Evolutionary conservation across 1,140 invertebrate species (phyloP).

Genomic region (Drosophila mayri): DNA sequence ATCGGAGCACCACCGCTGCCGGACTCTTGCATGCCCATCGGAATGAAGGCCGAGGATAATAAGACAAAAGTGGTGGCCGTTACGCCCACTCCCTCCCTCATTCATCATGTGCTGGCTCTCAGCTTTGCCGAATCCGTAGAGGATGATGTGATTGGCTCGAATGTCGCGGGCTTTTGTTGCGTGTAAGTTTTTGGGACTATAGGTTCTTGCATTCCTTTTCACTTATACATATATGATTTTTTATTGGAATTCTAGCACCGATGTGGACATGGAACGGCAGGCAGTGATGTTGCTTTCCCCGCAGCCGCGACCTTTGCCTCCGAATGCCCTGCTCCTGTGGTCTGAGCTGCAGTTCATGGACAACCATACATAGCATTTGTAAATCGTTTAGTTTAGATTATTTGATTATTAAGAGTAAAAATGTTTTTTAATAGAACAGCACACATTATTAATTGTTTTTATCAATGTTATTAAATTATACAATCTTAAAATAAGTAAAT

Average conservation of each 20-base stretch:
- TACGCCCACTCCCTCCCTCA: slow-evolving; percentile 89
- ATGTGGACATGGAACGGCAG: slow-evolving; percentile 95
- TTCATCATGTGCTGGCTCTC: slow-evolving; percentile 95
- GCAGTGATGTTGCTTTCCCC: slow-evolving; percentile 95
- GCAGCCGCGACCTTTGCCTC: slow-evolving; percentile 95
- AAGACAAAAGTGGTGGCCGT: slow-evolving; percentile 95
- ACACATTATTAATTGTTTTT: not conserved
- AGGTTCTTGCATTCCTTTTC: not conserved
- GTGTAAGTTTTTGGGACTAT: slow-evolving; percentile 90
- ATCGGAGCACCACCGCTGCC: slow-evolving; percentile 97
- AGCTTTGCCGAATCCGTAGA: slow-evolving; percentile 92
- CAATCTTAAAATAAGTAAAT: not conserved
- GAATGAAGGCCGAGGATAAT: slow-evolving; percentile 97
- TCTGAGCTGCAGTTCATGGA: slow-evolving; percentile 96
- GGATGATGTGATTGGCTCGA: slow-evolving; percentile 93
- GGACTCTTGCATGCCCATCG: slow-evolving; percentile 97
- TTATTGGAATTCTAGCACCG: slow-evolving; percentile 88
- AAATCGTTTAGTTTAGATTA: not conserved
- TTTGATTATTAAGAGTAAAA: not conserved
- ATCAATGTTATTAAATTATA: not conserved
- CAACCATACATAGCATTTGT: slow-evolving; percentile 86
- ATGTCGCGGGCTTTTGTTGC: slow-evolving; percentile 96
- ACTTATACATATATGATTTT: slow-evolving; percentile 20
- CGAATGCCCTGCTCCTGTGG: slow-evolving; percentile 91
- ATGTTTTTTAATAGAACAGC: not conserved